Evolutionary conservation across 1,140 invertebrate species (phyloP), one percentile per base, ranked within the genome.

Genomic region (Zaprionus nigranus): DNA sequence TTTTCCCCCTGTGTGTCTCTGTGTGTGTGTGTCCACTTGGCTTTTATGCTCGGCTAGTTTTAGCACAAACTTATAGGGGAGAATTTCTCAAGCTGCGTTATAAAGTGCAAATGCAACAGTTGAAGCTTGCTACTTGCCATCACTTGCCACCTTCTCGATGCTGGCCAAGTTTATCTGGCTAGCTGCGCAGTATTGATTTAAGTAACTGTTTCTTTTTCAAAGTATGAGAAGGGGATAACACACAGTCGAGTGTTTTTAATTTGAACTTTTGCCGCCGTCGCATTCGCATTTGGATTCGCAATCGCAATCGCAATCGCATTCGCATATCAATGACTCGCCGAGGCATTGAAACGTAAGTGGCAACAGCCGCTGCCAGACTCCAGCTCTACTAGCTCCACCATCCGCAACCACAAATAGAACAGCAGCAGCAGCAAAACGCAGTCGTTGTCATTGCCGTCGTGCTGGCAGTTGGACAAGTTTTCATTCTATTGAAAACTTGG

Each of bases 241-340:
- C 73, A 81, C 62, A 83, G 64, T 81, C 68, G 83, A 87, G 83
- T 80, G 83, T 87, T 87, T 87, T 87, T 88, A 87, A 88, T 87
- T 87, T 88, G 69, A 83, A 87, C 83, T 87, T 88, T 75, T 71
- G 43, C n/a, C 40, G 40, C 40, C 13, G 49, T 59, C 38, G 15
- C 38, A 5, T 1, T 63, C 56, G 54, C 24, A 26, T 15, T 12
- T 38, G 46, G 17, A 17, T 9, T 46, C 46, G 17, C 17, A 49
- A 17, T 46, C 15, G 43, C 43, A 46, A 49, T 49, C n/a, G 17
- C 17, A 17, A 17, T 17, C 38, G 63, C 66, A 73, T 64, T 78
- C 73, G 65, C 70, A 68, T 69, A 74, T 84, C 77, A 87, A 78
- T 83, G 81, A 60, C 73, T 71, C 60, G 60, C 17, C 54, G 56